Conservation (phyloP, 1,140 invertebrate species). For the Bicyclus anynana region DNA sequence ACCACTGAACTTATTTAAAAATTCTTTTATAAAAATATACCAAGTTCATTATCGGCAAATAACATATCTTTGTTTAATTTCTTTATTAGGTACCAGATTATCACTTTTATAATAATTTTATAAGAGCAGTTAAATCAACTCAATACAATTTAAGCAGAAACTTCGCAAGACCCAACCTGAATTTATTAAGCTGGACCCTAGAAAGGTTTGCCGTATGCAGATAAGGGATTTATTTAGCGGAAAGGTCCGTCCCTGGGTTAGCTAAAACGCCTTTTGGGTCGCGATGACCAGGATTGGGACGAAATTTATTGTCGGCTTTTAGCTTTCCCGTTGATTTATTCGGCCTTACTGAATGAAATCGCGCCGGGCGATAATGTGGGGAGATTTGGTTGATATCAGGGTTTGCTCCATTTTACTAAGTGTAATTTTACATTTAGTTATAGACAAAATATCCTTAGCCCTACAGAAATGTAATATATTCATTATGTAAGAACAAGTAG, state of each 20-base stretch:
- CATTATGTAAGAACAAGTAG: too few relatives aligned
- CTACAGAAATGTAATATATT: too few relatives aligned
- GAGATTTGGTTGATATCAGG: slow-evolving; percentile 16
- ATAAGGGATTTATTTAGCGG: slow-evolving; percentile 77
- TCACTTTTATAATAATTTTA: background rate
- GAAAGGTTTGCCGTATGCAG: slow-evolving; percentile 76
- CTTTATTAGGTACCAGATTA: too few relatives aligned
- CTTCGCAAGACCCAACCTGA: slow-evolving; percentile 69
- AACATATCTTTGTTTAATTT: too few relatives aligned
- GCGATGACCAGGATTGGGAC: slow-evolving; percentile 70
- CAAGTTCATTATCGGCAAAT: too few relatives aligned
- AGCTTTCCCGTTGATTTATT: slow-evolving; percentile 69
- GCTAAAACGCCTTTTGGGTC: slow-evolving; percentile 65
- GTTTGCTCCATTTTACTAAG: background rate
- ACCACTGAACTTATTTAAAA: too few relatives aligned
- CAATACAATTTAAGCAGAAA: slow-evolving; percentile 48
- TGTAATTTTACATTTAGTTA: background rate
- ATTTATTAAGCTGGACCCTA: slow-evolving; percentile 76
- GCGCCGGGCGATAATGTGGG: slow-evolving; percentile 48
- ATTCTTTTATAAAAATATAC: too few relatives aligned
- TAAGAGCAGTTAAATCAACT: slow-evolving; percentile 28
- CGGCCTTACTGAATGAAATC: slow-evolving; percentile 58
- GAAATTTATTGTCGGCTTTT: slow-evolving; percentile 70
- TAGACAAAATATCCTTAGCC: too few relatives aligned
- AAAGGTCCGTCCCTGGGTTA: slow-evolving; percentile 73